Conservation (phyloP, 1,140 invertebrate genomes). For the Sycobia sp. region DNA sequence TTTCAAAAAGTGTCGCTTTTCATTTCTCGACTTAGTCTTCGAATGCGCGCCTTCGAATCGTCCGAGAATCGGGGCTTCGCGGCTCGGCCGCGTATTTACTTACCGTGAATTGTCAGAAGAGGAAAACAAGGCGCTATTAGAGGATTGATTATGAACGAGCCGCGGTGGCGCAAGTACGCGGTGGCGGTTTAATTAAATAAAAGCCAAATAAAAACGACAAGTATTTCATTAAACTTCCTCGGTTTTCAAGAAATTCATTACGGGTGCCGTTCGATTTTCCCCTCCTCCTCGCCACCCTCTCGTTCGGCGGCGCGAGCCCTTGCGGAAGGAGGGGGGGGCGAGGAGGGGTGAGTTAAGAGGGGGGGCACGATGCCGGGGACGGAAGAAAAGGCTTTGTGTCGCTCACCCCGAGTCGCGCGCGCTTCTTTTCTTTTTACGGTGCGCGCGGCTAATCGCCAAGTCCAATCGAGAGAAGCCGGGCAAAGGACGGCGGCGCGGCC, state of each 20-base stretch:
- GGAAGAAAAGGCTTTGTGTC: neutral
- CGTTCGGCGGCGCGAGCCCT: neutral
- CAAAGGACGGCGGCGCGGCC: neutral
- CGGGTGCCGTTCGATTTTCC: conserved; percentile 17
- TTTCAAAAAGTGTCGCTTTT: too few relatives aligned
- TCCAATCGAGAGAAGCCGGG: conserved; percentile 7
- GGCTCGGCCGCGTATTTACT: too few relatives aligned
- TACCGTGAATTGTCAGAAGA: too few relatives aligned
- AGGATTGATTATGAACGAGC: too few relatives aligned
- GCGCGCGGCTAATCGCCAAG: conserved; percentile 21
- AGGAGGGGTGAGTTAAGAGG: too few relatives aligned
- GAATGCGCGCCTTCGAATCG: too few relatives aligned
- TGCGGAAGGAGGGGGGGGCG: too few relatives aligned
- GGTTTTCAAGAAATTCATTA: conserved; percentile 31
- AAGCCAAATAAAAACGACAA: neutral
- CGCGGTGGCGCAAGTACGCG: too few relatives aligned
- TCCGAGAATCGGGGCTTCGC: too few relatives aligned
- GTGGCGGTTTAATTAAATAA: conserved; percentile 13
- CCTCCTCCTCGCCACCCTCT: neutral
- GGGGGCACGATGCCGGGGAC: neutral
- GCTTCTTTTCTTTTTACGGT: conserved; percentile 7
- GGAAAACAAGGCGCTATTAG: too few relatives aligned
- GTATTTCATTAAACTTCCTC: conserved; percentile 17
- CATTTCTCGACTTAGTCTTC: too few relatives aligned
- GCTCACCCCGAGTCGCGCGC: neutral